These are phyloP conservation scores for Molossus molossus DNA, from an alignment of 2,797 vertebrate species.

Conservation along the genomic window DNA sequence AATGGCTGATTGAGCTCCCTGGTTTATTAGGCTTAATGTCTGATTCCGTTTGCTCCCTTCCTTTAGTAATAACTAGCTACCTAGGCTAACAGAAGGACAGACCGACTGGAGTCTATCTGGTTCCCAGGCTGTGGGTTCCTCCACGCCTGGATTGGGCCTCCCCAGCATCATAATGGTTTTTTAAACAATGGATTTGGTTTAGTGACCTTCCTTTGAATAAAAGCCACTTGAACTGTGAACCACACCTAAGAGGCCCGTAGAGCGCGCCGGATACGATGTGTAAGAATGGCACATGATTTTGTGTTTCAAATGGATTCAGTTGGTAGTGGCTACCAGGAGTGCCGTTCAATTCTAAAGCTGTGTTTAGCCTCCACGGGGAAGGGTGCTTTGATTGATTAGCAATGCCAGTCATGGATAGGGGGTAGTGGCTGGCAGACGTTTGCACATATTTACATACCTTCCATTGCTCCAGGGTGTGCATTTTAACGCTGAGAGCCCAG, in stretches of 20 bases:
- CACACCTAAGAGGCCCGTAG: not conserved
- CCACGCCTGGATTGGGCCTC: not conserved
- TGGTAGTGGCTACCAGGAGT: not conserved
- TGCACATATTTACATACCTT: constrained; percentile 4
- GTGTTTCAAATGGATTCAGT: constrained; percentile 13
- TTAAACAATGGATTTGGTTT: not conserved
- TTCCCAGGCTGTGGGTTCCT: not conserved
- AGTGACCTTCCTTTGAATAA: not conserved
- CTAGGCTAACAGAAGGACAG: not conserved
- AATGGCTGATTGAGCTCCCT: not conserved
- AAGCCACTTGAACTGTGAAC: not conserved
- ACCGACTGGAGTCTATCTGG: not conserved
- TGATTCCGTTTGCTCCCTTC: not conserved
- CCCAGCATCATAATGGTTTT: not conserved
- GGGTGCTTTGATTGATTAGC: constrained; percentile 44
- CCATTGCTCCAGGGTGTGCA: constrained; percentile 30
- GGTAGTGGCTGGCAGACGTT: not conserved
- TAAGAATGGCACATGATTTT: constrained; percentile 39
- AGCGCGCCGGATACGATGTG: not conserved
- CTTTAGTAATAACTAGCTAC: not conserved
- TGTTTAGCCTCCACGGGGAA: not conserved
- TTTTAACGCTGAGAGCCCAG: constrained; percentile 63
- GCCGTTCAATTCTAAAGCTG: constrained; percentile 13
- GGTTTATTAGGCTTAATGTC: not conserved
- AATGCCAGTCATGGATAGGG: constrained; percentile 59